Percentiles rank a stretch among this genome's conserved stretches.
Conservation (phyloP, 2,888 invertebrate genomes). For the Tethea ocularis region DNA sequence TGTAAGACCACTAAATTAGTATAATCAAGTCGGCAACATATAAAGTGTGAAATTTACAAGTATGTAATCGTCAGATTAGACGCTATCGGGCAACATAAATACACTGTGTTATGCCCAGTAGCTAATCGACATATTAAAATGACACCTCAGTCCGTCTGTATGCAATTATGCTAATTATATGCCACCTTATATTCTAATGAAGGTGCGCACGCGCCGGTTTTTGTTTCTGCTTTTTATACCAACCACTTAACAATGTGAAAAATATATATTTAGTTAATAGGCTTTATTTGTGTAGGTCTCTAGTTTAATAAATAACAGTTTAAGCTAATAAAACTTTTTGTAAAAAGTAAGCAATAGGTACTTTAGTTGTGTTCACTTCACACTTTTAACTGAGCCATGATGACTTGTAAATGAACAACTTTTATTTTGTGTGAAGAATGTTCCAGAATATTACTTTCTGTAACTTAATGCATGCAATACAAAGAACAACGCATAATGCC, state of each 20-base stretch:
- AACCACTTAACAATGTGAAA: no score
- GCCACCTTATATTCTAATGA: background rate
- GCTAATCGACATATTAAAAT: slow-evolving; percentile 3
- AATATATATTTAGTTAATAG: background rate
- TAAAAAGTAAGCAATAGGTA: no score
- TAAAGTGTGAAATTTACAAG: slow-evolving; percentile 1
- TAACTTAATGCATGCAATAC: no score
- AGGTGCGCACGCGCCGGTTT: background rate
- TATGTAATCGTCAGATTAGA: background rate
- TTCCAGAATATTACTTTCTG: no score
- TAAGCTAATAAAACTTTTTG: no score
- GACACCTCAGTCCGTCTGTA: slow-evolving; percentile 1
- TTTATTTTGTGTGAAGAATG: no score
- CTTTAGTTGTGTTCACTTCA: no score
- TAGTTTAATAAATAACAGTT: no score
- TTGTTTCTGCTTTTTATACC: background rate
- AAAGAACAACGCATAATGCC: no score
- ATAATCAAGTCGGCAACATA: slow-evolving; percentile 2
- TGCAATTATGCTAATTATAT: slow-evolving; percentile 1
- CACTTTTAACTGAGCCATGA: no score
- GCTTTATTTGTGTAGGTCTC: background rate
- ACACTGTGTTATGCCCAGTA: slow-evolving; percentile 2
- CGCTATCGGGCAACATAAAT: background rate
- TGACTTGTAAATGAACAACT: no score
- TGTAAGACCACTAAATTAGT: slow-evolving; percentile 2